These are phyloP conservation scores for Leptinotarsa texana DNA, from an alignment of 1,140 invertebrate species.

Conservation along the genomic window DNA sequence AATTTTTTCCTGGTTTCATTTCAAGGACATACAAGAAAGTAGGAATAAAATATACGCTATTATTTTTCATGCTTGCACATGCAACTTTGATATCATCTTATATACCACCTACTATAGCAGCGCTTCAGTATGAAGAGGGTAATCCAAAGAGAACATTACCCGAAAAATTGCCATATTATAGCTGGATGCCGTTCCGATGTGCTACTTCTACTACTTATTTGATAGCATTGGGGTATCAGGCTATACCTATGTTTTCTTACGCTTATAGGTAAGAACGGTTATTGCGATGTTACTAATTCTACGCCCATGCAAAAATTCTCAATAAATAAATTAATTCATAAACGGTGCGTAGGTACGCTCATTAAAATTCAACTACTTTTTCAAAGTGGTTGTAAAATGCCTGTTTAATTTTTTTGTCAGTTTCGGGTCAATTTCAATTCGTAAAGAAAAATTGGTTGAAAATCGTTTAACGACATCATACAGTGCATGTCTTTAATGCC, in stretches of 20 bases:
- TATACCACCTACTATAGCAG: conserved; percentile 38
- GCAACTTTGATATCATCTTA: conserved; percentile 46
- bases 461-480: too few relatives aligned
- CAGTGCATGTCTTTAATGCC: too few relatives aligned
- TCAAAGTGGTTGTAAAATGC: too few relatives aligned
- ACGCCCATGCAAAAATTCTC: too few relatives aligned
- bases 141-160: conserved; percentile 27
- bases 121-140: conserved; percentile 11
- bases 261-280: conserved; percentile 33
- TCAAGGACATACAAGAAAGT: conserved; percentile 34
- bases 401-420: too few relatives aligned
- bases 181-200: conserved; percentile 48
- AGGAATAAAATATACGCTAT: conserved; percentile 43
- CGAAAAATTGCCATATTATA: conserved; percentile 43
- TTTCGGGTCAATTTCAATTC: too few relatives aligned
- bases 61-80: conserved; percentile 46
- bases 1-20: conserved; percentile 36
- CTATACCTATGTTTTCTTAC: conserved; percentile 48
- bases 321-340: too few relatives aligned
- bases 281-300: too few relatives aligned
- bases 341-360: too few relatives aligned
- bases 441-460: too few relatives aligned
- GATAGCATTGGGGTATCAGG: conserved; percentile 38
- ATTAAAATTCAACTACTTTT: too few relatives aligned
- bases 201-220: conserved; percentile 42